These are phyloP conservation scores for Microchrysa polita DNA, from an alignment of 2,888 invertebrate genomes.

Conservation along the genomic window DNA sequence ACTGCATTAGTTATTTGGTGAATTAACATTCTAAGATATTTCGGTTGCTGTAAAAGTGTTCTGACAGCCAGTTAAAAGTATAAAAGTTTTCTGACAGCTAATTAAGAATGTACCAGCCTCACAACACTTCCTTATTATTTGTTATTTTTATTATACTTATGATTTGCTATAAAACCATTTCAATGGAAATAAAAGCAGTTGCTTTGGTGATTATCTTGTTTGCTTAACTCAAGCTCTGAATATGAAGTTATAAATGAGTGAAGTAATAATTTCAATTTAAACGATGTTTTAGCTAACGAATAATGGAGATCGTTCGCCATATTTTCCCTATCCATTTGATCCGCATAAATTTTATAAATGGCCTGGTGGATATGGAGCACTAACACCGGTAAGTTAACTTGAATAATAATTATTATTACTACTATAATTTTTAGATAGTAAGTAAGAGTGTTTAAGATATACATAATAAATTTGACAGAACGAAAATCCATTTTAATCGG, in stretches of 20 bases:
- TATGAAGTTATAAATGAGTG: background rate
- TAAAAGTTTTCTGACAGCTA: too few species aligned
- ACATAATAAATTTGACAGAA: too few species aligned
- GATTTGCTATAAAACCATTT: too few species aligned
- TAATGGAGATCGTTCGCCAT: conserved; percentile 3
- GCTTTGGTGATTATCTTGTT: background rate
- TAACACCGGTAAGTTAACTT: background rate
- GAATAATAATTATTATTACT: background rate
- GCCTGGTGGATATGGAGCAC: background rate
- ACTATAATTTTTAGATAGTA: too few species aligned
- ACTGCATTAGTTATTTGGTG: too few species aligned
- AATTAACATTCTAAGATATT: too few species aligned
- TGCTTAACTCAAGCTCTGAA: too few species aligned
- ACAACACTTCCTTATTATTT: background rate
- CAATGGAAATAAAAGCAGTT: background rate
- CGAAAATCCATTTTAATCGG: too few species aligned
- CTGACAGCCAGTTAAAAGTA: too few species aligned
- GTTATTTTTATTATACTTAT: background rate
- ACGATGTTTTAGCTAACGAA: background rate
- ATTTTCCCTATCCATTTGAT: background rate
- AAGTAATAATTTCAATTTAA: background rate
- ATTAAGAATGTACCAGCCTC: too few species aligned
- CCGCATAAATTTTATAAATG: background rate
- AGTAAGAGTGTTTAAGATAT: too few species aligned
- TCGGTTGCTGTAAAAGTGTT: too few species aligned